Conservation (phyloP, 2,113 vertebrate genomes). For the Neomonachus schauinslandi region DNA sequence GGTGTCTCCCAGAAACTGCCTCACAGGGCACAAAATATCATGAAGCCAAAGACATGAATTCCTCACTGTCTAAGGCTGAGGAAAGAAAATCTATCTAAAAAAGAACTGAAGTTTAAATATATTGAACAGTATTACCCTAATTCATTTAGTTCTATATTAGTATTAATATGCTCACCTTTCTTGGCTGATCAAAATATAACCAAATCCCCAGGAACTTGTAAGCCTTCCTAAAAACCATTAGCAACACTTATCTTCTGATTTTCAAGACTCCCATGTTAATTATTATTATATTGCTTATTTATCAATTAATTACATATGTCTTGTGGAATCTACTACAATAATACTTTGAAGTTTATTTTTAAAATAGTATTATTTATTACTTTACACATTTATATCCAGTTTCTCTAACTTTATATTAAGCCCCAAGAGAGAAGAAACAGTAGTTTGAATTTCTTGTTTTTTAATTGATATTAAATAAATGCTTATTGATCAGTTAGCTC, state of each 20-base stretch:
- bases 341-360: neutral
- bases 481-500: neutral
- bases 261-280: neutral
- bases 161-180: neutral
- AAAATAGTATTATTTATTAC: neutral
- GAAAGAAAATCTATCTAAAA: neutral
- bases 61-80: neutral
- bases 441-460: neutral
- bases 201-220: neutral
- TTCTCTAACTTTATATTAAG: neutral
- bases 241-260: neutral
- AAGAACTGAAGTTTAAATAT: neutral
- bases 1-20: neutral
- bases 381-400: neutral
- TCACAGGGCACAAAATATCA: neutral
- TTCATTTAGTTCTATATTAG: neutral
- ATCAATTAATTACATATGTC: neutral
- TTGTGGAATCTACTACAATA: neutral
- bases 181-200: neutral
- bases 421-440: neutral
- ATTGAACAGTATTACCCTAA: neutral
- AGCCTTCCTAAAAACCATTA: neutral
- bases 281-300: neutral
- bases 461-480: neutral
- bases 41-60: neutral